Conservation (phyloP, 2,888 invertebrate species). For the Ceramica pisi region DNA sequence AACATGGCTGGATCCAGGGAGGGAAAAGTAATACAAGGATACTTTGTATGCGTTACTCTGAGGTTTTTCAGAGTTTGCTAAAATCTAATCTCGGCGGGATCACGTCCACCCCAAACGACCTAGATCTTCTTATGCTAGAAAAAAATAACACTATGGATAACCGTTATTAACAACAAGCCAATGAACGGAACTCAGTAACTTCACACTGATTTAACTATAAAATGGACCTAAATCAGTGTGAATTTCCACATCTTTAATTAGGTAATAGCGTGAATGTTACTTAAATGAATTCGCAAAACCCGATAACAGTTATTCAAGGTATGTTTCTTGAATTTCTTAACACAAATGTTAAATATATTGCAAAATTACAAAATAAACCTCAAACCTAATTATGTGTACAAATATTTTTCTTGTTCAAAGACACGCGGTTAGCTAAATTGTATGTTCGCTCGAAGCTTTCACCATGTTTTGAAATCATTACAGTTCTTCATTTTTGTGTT, state of each 20-base stretch:
- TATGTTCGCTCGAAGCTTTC: not conserved
- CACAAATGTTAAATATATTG: slow-evolving; percentile 5
- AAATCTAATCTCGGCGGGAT: too few species aligned
- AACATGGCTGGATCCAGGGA: too few species aligned
- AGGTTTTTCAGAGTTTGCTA: too few species aligned
- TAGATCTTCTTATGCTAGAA: too few species aligned
- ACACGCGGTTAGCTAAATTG: slow-evolving; percentile 14
- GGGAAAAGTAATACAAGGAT: too few species aligned
- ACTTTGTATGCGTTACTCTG: too few species aligned
- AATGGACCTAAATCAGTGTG: too few species aligned
- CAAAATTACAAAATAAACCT: slow-evolving; percentile 42
- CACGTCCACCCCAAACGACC: too few species aligned
- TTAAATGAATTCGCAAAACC: slow-evolving; percentile 24
- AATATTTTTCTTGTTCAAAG: slow-evolving; percentile 16
- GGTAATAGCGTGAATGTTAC: slow-evolving; percentile 9
- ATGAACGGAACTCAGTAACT: not conserved
- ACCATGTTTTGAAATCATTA: not conserved
- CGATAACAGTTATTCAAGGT: slow-evolving; percentile 28
- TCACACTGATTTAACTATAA: not conserved
- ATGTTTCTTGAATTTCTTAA: slow-evolving; percentile 35
- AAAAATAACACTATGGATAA: not conserved
- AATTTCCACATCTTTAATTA: not conserved
- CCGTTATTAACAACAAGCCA: not conserved
- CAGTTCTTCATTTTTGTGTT: not conserved
- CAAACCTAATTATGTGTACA: slow-evolving; percentile 24